These are phyloP conservation scores for Serripes groenlandicus DNA, from an alignment of 2,888 invertebrate species.

Conservation along the genomic window DNA sequence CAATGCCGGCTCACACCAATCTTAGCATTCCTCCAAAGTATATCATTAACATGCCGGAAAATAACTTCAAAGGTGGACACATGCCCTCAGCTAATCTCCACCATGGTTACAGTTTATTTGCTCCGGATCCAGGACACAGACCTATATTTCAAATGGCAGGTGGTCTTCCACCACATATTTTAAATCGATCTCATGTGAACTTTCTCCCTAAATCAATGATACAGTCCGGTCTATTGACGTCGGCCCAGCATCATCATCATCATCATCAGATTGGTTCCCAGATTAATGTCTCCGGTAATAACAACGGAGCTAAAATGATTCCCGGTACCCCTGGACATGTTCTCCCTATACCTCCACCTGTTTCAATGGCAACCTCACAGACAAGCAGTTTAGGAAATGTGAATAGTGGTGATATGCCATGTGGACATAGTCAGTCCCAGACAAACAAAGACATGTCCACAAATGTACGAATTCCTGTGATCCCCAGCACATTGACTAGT, in stretches of 20 bases:
- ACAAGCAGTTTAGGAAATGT: neutral
- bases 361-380: constrained; percentile 5
- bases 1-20: constrained; percentile 76
- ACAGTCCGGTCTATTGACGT: constrained; percentile 3
- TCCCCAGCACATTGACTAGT: constrained; percentile 39
- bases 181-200: constrained; percentile 32
- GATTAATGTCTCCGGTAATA: constrained; percentile 41
- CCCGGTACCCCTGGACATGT: constrained; percentile 37
- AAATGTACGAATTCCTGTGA: constrained; percentile 16
- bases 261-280: constrained; percentile 32
- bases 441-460: neutral
- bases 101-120: constrained; percentile 31
- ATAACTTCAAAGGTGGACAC: constrained; percentile 55
- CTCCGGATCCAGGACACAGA: constrained; percentile 30
- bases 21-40: constrained; percentile 69
- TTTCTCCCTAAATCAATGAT: constrained; percentile 2
- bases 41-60: constrained; percentile 77
- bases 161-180: constrained; percentile 10
- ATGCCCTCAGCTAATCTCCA: constrained; percentile 58
- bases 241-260: constrained; percentile 1
- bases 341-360: constrained; percentile 25
- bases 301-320: constrained; percentile 40
- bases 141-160: constrained; percentile 21
- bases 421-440: constrained; percentile 10
- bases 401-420: neutral